A percentile compares a stretch with the other conserved stretches of the same genome.
Evolutionary conservation across 2,113 vertebrate genomes (phyloP).

Genomic region (Cinclus cinclus): DNA sequence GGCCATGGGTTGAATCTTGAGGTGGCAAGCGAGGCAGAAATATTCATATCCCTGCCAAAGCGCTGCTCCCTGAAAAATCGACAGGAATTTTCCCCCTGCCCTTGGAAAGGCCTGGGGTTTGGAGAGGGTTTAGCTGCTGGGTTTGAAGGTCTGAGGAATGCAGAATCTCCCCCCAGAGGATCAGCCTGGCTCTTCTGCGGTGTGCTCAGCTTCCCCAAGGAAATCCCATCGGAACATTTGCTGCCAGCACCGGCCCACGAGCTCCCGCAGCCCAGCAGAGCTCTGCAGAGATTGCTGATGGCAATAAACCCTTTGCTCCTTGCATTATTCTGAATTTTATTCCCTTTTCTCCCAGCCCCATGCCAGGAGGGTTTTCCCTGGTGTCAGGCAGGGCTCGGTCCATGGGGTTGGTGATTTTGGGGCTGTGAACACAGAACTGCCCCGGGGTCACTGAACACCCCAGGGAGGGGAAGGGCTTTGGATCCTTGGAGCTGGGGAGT

Average conservation of each 20-base stretch:
- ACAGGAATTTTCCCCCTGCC: not conserved
- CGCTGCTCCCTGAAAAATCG: not conserved
- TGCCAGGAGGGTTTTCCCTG: not conserved
- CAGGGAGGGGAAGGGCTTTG: not conserved
- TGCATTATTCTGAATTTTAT: fast-evolving
- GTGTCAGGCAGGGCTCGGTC: not conserved
- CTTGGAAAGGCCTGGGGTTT: not conserved
- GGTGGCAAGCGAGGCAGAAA: not conserved
- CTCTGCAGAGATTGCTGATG: no score
- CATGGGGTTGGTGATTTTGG: not conserved
- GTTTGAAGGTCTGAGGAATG: not conserved
- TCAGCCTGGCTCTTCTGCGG: not conserved
- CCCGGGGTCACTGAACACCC: not conserved
- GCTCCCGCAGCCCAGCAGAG: not conserved
- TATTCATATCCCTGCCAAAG: not conserved
- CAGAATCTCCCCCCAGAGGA: not conserved
- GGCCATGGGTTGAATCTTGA: not conserved
- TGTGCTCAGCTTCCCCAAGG: not conserved
- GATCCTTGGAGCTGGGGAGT: not conserved
- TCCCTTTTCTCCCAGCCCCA: no score
- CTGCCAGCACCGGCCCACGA: fast-evolving
- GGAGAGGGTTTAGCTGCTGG: fast-evolving
- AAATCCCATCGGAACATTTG: not conserved
- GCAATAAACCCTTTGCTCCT: not conserved
- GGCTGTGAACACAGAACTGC: not conserved